Percentiles rank a stretch among this genome's conserved stretches.
Evolutionary conservation across 2,113 vertebrate species (phyloP).

Genomic region (Charina bottae): DNA sequence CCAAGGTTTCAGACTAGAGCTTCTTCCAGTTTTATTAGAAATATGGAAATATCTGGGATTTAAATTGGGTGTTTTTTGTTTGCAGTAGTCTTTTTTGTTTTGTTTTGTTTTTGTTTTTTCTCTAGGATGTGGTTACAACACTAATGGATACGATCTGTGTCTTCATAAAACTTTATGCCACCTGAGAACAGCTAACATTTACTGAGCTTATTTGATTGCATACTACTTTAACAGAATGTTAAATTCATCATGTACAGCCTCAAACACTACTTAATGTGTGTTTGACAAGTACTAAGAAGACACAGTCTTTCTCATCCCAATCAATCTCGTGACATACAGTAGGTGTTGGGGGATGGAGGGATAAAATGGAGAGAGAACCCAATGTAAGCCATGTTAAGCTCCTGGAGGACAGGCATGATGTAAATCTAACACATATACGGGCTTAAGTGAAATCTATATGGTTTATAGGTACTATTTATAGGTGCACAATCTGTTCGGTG

Average conservation of each 20-base stretch:
- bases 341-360: background rate
- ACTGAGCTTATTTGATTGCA: background rate
- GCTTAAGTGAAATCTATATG: background rate
- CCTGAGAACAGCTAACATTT: constrained; percentile 2
- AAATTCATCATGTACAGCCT: background rate
- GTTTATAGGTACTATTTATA: background rate
- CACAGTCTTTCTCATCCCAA: background rate
- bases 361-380: background rate
- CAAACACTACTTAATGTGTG: constrained; percentile 7
- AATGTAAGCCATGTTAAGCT: background rate
- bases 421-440: background rate
- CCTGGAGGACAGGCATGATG: background rate
- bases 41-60: background rate
- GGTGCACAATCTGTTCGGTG: background rate
- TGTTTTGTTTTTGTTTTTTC: background rate
- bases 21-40: background rate
- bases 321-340: background rate
- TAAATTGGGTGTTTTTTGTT: background rate
- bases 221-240: background rate
- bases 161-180: background rate
- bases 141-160: background rate
- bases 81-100: background rate
- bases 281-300: background rate
- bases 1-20: background rate
- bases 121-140: background rate